Evolutionary conservation across 2,888 invertebrate species (phyloP).

Genomic region (Trichacis sp.): DNA sequence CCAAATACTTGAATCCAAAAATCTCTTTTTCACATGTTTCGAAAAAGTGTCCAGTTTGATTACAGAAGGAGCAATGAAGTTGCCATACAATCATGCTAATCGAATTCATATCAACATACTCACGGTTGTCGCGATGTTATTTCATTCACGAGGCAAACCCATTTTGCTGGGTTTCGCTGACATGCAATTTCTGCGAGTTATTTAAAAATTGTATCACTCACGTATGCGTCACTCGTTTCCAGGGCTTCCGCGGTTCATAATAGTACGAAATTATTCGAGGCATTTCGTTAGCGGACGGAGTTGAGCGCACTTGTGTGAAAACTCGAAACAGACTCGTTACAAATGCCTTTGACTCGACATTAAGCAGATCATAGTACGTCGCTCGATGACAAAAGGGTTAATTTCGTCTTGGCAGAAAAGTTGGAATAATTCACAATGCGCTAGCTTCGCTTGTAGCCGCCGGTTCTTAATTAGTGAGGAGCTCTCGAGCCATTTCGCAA

Average conservation of each 20-base stretch:
- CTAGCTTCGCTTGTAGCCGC: conserved; percentile 15
- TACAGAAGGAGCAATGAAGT: too few species aligned
- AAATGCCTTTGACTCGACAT: conserved; percentile 33
- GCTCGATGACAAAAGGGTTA: conserved; percentile 23
- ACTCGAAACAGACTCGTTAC: conserved; percentile 29
- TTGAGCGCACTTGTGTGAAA: conserved; percentile 19
- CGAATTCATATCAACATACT: neutral
- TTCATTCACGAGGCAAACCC: conserved; percentile 35
- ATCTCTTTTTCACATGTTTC: too few species aligned
- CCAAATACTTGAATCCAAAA: too few species aligned
- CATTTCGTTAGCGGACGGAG: conserved; percentile 26
- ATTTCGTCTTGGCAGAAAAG: conserved; percentile 16
- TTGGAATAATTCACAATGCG: conserved; percentile 16
- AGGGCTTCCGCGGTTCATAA: conserved; percentile 23
- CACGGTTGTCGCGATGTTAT: conserved; percentile 1
- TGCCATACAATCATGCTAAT: neutral
- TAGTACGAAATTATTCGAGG: conserved; percentile 31
- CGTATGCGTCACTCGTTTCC: conserved; percentile 29
- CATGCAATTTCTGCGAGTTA: conserved; percentile 26
- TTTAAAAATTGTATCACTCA: conserved; percentile 29
- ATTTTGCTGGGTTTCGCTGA: conserved; percentile 18
- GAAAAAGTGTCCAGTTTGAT: too few species aligned
- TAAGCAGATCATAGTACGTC: conserved; percentile 27
- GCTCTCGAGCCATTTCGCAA: conserved; percentile 14
- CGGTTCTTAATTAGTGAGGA: conserved; percentile 29